Evolutionary conservation across 2,113 vertebrate genomes (phyloP), one percentile per base, ranked within the genome.

Genomic region (Seriola aureovittata): DNA sequence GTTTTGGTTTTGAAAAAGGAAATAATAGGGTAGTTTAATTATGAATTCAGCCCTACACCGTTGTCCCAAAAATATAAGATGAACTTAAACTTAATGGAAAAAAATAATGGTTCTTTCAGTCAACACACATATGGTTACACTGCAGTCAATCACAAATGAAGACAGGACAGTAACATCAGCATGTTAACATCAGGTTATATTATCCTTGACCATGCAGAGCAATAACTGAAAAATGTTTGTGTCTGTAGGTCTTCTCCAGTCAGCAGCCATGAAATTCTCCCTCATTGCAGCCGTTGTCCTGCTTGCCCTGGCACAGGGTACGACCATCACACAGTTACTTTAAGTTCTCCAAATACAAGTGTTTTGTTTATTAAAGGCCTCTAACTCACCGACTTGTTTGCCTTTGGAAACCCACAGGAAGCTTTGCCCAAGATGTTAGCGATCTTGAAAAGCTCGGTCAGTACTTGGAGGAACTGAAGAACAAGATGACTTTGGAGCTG

Each of bases 221-320:
- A 44, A 80, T 68, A 2, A 46, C 36, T 40, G 1, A 54, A 48
- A 34, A 1, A 12, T 64, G 6, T 80, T 66, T 55, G 17, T 63
- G 78, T 83, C 36, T 59, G 2, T 52, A 92, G 92, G 75, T 89
- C 75, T 44, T 13, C 48, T 72, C 84, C 85, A 72, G 54, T 85
- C 89, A 84, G 71, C 91, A 94, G 67, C 72, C 94, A 95, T 95
- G 95, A 95, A 94, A 84, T 85, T 88, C 88, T 74, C 85, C 74
- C 75, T 94, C 69, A 78, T 94, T 14, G 92, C 84, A 14, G 81
- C 85, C 19, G 40, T 94, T 16, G 81, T 85, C 8, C 66, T 87
- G 68, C 83, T 95, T 5, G 92, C 90, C 32, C 77, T 95, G 84
- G 89, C 93, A 63, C 92, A 92, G 23, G 93, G 94, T 94, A 36